Base-by-base conservation (phyloP, 2,113 vertebrate species). In the Dissostichus mawsoni region DNA sequence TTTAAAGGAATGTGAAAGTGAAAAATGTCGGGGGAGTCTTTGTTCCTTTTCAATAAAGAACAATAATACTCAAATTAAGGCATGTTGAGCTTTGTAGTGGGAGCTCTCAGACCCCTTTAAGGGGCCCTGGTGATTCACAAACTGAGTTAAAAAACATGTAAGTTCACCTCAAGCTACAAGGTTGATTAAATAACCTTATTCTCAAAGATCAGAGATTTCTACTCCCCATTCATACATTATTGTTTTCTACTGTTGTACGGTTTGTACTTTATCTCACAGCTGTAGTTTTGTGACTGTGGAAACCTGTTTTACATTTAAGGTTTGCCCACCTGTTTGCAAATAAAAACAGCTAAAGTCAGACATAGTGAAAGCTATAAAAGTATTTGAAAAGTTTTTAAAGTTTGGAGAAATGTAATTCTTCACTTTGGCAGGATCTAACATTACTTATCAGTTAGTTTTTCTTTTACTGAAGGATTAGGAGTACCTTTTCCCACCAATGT, bases 1-100 rank as follows among this genome's bases (percentile, higher is more conserved):
- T 62, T 63, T 8, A 11, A 6, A 71, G 55, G 74, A 66, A 56
- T 80, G 76, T 18, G 36, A 58, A 2, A 48, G 61, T 1, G 47
- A 48, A 51, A 65, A 47, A 16, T 33, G 41, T 23, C 53, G 72
- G 58, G 3, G 17, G 52, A 58, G 51, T 12, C 48, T 2, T 11
- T 47, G 23, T 8, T 74, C 13, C 57, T 44, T 63, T 53, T 63
- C 48, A 44, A 25, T 18, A 8, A 14, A 63, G 33, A 44, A 16
- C n/a, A 59, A 59, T 14, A 36, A 36, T 8, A 23, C 16, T n/a
- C 0, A 12, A 18, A 58, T 13, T 14, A 47, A 63, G 45, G 62
- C 0, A 44, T 10, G 33, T 61, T 61, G 18, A 12, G 8, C 5
- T 45, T 16, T 13, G 25, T 5, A 41, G 17, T 11, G 44, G 56